Evolutionary conservation across 2,113 vertebrate species (phyloP), one percentile per base, ranked within the genome.

Genomic region (Tamias sibiricus): DNA sequence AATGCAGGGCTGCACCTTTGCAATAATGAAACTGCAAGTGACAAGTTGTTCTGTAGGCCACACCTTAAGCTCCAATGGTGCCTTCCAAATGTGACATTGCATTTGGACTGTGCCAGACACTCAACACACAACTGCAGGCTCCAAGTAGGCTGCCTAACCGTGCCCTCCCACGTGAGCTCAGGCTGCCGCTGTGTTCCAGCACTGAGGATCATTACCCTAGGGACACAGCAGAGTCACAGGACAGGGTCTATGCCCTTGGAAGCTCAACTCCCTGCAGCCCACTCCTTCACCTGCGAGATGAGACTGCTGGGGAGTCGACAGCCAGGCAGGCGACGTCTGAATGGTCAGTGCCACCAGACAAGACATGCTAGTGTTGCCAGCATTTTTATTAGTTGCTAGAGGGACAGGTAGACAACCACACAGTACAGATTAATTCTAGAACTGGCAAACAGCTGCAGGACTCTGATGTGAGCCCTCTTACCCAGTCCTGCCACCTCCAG

Each of bases 1-100:
- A 81, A 96, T 9, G 86, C 66, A 87, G 10, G 88, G 74, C 94
- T 95, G 80, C 52, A 81, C 42, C 95, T 93, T 8, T 32, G 94
- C 80, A 96, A 96, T 69, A 96, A 96, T 92, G 79, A 91, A 90
- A 0, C 0, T 44, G 87, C 84, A 90, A 84, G 52, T 52, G 6
- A 94, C 69, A 92, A 40, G 0, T 5, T 54, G 75, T 32, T 40
- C 52, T 8, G 4, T 2, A 85, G 93, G 87, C 89, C 82, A 52
- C 44, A 14, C 26, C 28, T 13, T 17, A 0, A 12, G 64, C 8
- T 44, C 42, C 74, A 9, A 1, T 0, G 37, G 28, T 59, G 37
- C 68, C 93, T 95, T 90, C 85, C 90, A 90, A 86, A 95, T 12
- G 10, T 54, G 71, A 49, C 37, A 0, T 2, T 71, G 57, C 28